These are phyloP conservation scores for Cephalopterus ornatus DNA, from an alignment of 2,113 vertebrate genomes.

Conservation along the genomic window DNA sequence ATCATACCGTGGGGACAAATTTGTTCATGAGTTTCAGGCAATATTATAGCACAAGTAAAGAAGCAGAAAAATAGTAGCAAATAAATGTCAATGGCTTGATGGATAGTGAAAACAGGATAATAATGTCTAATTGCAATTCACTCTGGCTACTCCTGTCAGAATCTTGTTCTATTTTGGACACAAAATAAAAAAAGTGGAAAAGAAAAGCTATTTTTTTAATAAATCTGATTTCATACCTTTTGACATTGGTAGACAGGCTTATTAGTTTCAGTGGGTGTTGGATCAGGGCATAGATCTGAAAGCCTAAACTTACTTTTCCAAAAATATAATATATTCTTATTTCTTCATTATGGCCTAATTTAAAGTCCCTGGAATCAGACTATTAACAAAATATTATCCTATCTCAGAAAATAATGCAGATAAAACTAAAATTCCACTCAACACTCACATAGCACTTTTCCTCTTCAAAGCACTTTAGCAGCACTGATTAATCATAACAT, in stretches of 20 bases:
- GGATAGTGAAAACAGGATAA: not conserved
- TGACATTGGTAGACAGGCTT: not conserved
- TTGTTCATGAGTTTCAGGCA: not conserved
- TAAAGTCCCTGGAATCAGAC: conserved; percentile 22
- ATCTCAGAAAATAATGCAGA: conserved; percentile 43
- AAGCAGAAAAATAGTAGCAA: not conserved
- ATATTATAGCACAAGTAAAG: not conserved
- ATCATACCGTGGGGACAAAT: not conserved
- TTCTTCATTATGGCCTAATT: conserved; percentile 37
- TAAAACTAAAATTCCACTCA: conserved; percentile 35
- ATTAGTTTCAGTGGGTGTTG: not conserved
- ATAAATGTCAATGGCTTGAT: not conserved
- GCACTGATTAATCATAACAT: conserved; percentile 49
- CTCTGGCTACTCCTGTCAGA: not conserved
- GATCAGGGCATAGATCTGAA: not conserved
- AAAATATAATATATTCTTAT: conserved; percentile 31
- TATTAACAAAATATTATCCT: conserved; percentile 40
- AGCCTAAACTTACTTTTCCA: conserved; percentile 10
- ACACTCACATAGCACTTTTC: not conserved
- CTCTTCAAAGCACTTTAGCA: conserved; percentile 53
- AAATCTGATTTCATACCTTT: not conserved
- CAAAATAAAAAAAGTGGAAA: not conserved
- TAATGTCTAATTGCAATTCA: not conserved
- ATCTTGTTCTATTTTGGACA: not conserved
- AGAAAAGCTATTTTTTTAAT: not conserved